Conservation (phyloP, 2,888 invertebrate genomes). For the Agriotes lineatus region DNA sequence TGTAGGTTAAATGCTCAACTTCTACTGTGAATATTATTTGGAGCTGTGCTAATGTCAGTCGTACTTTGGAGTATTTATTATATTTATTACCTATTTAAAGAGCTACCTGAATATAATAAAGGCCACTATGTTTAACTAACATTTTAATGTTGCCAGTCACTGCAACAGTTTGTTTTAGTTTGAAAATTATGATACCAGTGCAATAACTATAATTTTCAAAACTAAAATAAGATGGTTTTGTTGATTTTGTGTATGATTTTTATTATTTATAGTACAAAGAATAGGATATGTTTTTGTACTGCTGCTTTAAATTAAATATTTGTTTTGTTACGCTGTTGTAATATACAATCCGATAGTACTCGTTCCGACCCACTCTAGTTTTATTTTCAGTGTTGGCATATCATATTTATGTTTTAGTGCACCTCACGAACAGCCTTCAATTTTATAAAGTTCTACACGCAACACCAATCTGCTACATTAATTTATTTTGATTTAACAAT, state of each 20-base stretch:
- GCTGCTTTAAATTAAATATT: conserved; percentile 48
- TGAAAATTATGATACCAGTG: conserved; percentile 16
- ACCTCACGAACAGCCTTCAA: no score
- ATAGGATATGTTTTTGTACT: conserved; percentile 55
- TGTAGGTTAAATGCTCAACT: no score
- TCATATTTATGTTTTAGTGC: conserved; percentile 39
- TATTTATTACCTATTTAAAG: no score
- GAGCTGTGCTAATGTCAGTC: no score
- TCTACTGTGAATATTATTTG: no score
- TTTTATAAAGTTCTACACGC: no score
- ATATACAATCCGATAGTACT: conserved; percentile 1
- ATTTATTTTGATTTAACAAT: not conserved
- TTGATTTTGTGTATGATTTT: conserved; percentile 29
- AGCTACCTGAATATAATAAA: no score
- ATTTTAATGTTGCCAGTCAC: not conserved
- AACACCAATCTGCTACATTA: not conserved
- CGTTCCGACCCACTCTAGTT: conserved; percentile 22
- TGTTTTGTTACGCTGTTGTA: conserved; percentile 23
- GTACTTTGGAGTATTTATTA: no score
- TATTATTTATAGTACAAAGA: conserved; percentile 59
- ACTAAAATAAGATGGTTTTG: conserved; percentile 8
- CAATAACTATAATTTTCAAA: conserved; percentile 19
- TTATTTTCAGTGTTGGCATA: conserved; percentile 58
- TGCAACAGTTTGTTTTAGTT: conserved; percentile 1
- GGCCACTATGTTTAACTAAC: no score